Percentiles rank a stretch among this genome's conserved stretches.
Conservation (phyloP, 2,113 vertebrate genomes). For the Poicephalus gulielmi region DNA sequence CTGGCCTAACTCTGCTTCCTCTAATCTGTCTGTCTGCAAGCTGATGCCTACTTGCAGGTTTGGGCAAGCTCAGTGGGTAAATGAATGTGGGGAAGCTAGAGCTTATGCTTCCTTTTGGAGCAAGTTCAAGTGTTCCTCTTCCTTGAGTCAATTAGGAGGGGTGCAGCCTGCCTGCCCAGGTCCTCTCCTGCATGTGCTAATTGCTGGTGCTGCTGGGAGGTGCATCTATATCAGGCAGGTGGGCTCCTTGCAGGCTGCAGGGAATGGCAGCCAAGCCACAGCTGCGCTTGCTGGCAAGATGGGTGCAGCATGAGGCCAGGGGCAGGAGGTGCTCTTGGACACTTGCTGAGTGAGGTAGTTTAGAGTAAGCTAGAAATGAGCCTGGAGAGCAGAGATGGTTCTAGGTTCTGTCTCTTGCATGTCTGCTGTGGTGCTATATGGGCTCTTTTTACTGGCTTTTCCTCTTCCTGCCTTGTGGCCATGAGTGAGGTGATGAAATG, state of each 20-base stretch:
- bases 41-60: conserved; percentile 20
- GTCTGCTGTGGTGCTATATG: neutral
- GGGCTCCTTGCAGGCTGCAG: conserved; percentile 8
- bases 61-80: conserved; percentile 28
- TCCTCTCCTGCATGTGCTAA: neutral
- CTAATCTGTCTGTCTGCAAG: conserved; percentile 4
- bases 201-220: neutral
- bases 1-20: conserved; percentile 31
- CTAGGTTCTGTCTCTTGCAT: neutral
- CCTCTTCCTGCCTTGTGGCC: neutral
- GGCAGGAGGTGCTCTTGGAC: neutral
- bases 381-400: neutral
- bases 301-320: neutral
- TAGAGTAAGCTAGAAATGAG: neutral
- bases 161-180: conserved; percentile 7
- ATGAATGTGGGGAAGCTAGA: conserved; percentile 28
- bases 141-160: conserved; percentile 6
- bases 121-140: conserved; percentile 15
- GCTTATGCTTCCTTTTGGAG: conserved; percentile 41
- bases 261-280: conserved; percentile 14
- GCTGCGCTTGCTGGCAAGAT: neutral
- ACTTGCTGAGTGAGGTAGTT: neutral
- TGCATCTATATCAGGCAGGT: neutral
- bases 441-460: neutral
- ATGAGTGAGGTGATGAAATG: neutral